Evolutionary conservation across 2,797 vertebrate genomes (phyloP), one percentile per base, ranked within the genome.

Genomic region (Sebastolobus alascanus): DNA sequence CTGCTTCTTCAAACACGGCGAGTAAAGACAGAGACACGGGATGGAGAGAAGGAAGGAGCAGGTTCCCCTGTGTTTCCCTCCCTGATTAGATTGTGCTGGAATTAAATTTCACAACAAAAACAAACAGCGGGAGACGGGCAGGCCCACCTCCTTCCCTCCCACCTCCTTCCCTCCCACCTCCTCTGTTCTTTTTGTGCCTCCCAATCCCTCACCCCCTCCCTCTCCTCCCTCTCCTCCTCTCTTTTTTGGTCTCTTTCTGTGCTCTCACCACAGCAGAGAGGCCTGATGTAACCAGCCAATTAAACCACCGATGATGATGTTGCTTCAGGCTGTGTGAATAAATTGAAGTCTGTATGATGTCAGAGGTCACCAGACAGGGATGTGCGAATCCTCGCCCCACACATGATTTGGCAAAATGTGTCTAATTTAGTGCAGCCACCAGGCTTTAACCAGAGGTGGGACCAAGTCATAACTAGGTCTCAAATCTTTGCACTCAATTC

Each of bases 51-150:
- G 59, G 35, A 54, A 59, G 71, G 55, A 60, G 68, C 61, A 58
- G 64, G 38, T 72, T 83, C 76, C 74, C 84, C 59, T 87, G 79
- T 89, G 85, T 87, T 76, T 87, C 52, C 52, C 46, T n/a, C 63
- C 50, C 77, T 84, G 82, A 87, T 90, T 77, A 85, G 82, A 91
- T 89, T 86, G 79, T 50, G 31, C 80, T 69, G 71, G 78, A 90
- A 90, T 89, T 85, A 84, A 79, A 85, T 92, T 88, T 88, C 55
- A 79, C 73, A 70, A 81, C 58, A 75, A 88, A 92, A 89, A 89
- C 88, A 89, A 91, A 79, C 87, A 67, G 79, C 66, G 8, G 83
- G 86, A 79, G 79, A 75, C 33, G 6, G 37, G 4, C 70, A 37
- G 13, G 31, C 64, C 77, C 65, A n/a, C 71, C 66, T 25, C 68